A percentile compares a stretch with the other conserved stretches of the same genome.
phyloP scores from a whole-genome alignment of 2,113 vertebrate genomes.

The Colinus virginianus region DNA sequence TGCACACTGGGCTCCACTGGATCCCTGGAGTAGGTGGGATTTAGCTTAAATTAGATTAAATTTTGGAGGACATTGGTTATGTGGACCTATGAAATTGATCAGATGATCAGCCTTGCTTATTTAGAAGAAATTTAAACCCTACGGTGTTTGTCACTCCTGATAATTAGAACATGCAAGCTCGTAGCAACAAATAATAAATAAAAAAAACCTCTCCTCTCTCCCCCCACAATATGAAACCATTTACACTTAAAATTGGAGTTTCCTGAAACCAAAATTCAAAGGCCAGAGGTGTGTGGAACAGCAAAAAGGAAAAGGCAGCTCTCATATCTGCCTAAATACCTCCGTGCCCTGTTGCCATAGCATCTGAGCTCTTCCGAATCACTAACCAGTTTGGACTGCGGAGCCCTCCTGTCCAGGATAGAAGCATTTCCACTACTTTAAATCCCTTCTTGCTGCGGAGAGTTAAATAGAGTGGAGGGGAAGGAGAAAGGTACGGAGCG shows the following conservation, averaged over 20 bases:
- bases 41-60: not conserved
- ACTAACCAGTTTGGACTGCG: not conserved
- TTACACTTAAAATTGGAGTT: not conserved
- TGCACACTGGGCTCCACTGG: not conserved
- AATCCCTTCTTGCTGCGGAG: not conserved
- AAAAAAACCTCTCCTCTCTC: accelerated
- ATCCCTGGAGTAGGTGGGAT: not conserved
- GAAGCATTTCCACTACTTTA: not conserved
- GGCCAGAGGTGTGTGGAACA: not conserved
- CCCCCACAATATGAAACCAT: not conserved
- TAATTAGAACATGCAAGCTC: not conserved
- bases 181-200: not conserved
- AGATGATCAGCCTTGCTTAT: not conserved
- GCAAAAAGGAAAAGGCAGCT: not conserved
- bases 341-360: slow-evolving; percentile 10
- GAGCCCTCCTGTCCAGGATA: not conserved
- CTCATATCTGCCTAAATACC: not conserved
- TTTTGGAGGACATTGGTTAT: accelerated
- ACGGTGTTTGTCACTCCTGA: accelerated
- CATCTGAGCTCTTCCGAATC: not conserved
- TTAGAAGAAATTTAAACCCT: not conserved
- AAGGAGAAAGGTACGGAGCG: not conserved
- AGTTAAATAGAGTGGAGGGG: not conserved
- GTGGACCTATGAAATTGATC: not conserved
- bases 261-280: not conserved